These are phyloP conservation scores for Poliocrania exsul DNA, from an alignment of 2,797 vertebrate species.

Conservation along the genomic window DNA sequence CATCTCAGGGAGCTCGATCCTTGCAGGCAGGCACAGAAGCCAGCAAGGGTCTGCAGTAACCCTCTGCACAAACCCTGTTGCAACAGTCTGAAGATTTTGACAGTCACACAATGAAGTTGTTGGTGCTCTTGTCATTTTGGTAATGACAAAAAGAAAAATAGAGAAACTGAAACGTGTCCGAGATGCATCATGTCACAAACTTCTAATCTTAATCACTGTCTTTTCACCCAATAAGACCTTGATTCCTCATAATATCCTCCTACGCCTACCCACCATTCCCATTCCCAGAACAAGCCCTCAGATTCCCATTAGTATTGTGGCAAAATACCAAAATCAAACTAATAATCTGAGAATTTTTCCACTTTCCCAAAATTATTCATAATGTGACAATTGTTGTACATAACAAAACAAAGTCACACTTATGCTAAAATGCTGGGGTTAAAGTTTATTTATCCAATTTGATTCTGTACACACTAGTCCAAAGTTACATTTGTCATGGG, in stretches of 20 bases:
- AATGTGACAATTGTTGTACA: neutral
- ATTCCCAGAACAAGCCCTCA: neutral
- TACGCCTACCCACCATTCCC: neutral
- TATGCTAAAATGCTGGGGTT: neutral
- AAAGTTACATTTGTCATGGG: neutral
- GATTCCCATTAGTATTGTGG: conserved; percentile 42
- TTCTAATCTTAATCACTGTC: neutral
- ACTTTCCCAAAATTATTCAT: neutral
- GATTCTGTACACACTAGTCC: neutral
- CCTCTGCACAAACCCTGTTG: neutral
- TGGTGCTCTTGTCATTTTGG: neutral
- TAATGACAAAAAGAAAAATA: neutral
- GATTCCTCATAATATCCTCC: neutral
- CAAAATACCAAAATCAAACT: conserved; percentile 28
- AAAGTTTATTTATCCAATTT: neutral
- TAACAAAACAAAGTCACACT: neutral
- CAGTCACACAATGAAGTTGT: neutral
- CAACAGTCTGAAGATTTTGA: neutral
- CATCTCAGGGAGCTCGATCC: neutral
- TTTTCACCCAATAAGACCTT: neutral
- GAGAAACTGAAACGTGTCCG: neutral
- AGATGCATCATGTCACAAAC: neutral
- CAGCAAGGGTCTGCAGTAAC: neutral
- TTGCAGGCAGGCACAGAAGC: neutral
- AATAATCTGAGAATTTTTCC: conserved; percentile 39